Base-by-base conservation (phyloP, 2,113 vertebrate species). In the Saccopteryx leptura region DNA sequence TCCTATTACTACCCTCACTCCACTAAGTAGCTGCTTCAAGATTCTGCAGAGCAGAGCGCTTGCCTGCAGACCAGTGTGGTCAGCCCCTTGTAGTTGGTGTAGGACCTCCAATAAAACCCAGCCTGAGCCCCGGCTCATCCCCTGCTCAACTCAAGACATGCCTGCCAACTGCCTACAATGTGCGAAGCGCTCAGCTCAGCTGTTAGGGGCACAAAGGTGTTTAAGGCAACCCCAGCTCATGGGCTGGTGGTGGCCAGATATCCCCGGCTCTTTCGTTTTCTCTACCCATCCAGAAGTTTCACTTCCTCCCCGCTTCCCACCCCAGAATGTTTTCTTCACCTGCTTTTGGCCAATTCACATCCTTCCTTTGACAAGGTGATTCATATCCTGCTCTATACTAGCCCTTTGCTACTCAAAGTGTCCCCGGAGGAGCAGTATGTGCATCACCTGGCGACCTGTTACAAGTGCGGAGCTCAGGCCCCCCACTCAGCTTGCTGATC, bases 341-440 rank as follows among this genome's bases (percentile, higher is more conserved):
- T 88, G 72, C 81, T 88, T 96, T 74, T 83, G 80, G 81, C 75
- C 26, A 71, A 12, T 33, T 96, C 75, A 68, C 28, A 24, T 86
- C 63, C 88, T 93, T 85, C 61, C 12, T 88, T 81, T 91, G 80
- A 88, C 56, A 76, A 10, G 93, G 33, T 80, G 80, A 68, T 28
- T 90, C 48, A 33, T 14, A 61, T 19, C 58, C 46, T 79, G 19
- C 14, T 48, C 39, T 61, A 65, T 85, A 15, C 18, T 33, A 72
- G 69, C n/a, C 19, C 46, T 26, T 90, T 75, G 66, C 50, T 60
- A n/a, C 33, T 95, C 68, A 48, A 69, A 76, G 48, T 58, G 10
- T 81, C 7, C 50, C 66, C 21, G 92, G 50, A 78, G 65, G 4
- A 86, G 39, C 60, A 84, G 12, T 18, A 6, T 10, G 23, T 19